Conservation (phyloP, 2,888 invertebrate genomes). For the Cepaea hortensis region DNA sequence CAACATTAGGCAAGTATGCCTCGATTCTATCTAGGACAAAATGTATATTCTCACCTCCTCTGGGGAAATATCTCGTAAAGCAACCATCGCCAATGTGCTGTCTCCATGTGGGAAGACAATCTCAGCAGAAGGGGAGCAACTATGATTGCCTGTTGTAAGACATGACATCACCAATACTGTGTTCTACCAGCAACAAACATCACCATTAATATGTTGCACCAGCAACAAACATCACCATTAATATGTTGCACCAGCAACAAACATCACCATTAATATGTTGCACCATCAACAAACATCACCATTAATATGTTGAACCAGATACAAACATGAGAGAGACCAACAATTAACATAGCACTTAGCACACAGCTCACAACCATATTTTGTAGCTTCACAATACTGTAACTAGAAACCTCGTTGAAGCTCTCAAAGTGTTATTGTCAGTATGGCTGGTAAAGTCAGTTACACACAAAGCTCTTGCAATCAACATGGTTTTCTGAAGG, state of each 20-base stretch:
- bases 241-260: not conserved
- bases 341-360: too few relatives aligned
- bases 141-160: conserved; percentile 85
- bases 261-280: not conserved
- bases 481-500: too few relatives aligned
- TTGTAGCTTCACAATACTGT: too few relatives aligned
- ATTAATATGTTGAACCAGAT: too few relatives aligned
- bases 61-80: conserved; percentile 83
- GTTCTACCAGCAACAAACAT: not conserved
- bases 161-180: not conserved
- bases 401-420: too few relatives aligned
- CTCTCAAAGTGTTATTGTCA: too few relatives aligned
- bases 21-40: too few relatives aligned
- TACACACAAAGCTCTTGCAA: too few relatives aligned
- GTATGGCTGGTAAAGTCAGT: too few relatives aligned
- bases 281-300: not conserved
- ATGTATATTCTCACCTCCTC: conserved; percentile 80
- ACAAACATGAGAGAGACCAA: too few relatives aligned
- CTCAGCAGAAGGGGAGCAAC: conserved; percentile 91
- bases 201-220: not conserved
- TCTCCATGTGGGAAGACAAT: conserved; percentile 90
- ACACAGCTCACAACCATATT: too few relatives aligned
- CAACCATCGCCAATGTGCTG: conserved; percentile 80
- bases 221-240: not conserved
- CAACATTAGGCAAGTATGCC: too few relatives aligned